Conservation (phyloP, 1,140 invertebrate species). For the Tetranychus cinnabarinus region DNA sequence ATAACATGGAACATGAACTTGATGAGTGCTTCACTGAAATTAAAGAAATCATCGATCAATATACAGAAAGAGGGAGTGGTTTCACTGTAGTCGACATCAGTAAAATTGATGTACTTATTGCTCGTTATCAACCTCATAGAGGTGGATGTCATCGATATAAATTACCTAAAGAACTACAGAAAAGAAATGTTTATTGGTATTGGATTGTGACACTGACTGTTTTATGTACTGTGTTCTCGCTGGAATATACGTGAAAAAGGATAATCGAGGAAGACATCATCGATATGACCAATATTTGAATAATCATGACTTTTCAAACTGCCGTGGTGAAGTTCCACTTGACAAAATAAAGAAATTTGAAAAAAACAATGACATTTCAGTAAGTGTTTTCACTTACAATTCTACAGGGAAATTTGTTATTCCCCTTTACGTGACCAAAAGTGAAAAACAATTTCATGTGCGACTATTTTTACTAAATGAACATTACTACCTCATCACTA, state of each 20-base stretch:
- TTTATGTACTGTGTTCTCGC: neutral
- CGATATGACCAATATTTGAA: neutral
- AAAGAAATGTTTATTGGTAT: neutral
- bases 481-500: slow-evolving; percentile 1
- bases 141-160: neutral
- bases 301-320: neutral
- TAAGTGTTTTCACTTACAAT: neutral
- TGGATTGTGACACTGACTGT: neutral
- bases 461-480: slow-evolving; percentile 1
- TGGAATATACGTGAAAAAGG: neutral
- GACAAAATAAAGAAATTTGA: neutral
- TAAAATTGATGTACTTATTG: neutral
- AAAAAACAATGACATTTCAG: neutral
- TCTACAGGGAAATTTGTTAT: neutral
- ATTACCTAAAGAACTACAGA: neutral
- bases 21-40: too few species aligned
- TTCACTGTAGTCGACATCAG: neutral
- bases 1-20: too few species aligned
- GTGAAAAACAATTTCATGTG: neutral
- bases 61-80: too few species aligned
- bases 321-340: neutral
- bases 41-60: too few species aligned
- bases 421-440: neutral
- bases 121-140: neutral
- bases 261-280: neutral